Conservation (phyloP, 2,797 vertebrate genomes). For the Percopsis omiscomaycus region DNA sequence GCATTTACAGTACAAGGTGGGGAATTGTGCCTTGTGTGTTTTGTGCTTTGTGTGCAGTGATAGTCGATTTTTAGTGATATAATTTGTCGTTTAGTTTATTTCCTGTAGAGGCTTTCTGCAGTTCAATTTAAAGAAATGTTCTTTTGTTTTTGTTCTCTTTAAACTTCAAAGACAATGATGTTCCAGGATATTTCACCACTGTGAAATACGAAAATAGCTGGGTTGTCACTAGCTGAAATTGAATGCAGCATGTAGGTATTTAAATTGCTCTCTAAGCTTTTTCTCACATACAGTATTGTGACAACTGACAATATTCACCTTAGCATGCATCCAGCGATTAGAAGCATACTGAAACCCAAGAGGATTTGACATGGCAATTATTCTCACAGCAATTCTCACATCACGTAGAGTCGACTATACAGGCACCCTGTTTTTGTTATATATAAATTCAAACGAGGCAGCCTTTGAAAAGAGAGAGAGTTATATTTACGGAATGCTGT, state of each 20-base stretch:
- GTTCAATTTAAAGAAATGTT: too few relatives aligned
- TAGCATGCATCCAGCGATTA: slow-evolving; percentile 58
- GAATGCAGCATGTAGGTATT: slow-evolving; percentile 29
- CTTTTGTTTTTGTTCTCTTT: too few relatives aligned
- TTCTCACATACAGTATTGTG: slow-evolving; percentile 41
- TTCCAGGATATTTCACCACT: slow-evolving; percentile 22
- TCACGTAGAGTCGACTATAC: slow-evolving; percentile 38
- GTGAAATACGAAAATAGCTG: slow-evolving; percentile 14
- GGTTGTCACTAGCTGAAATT: slow-evolving; percentile 32
- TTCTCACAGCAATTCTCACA: slow-evolving; percentile 54
- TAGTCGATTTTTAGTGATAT: too few relatives aligned
- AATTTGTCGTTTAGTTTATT: too few relatives aligned
- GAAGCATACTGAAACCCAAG: slow-evolving; percentile 49
- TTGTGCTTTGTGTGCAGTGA: not conserved
- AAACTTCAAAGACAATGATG: not conserved
- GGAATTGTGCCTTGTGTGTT: slow-evolving; percentile 16
- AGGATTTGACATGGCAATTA: slow-evolving; percentile 67
- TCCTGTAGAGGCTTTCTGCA: too few relatives aligned
- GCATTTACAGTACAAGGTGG: slow-evolving; percentile 29
- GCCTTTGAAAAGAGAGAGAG: slow-evolving; percentile 35
- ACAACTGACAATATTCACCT: slow-evolving; percentile 50
- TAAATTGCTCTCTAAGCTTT: slow-evolving; percentile 33
- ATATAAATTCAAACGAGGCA: slow-evolving; percentile 48
- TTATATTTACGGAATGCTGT: slow-evolving; percentile 29
- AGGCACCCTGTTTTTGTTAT: slow-evolving; percentile 42